These are phyloP conservation scores for Pissodes strobi DNA, from an alignment of 1,140 invertebrate species.

Conservation along the genomic window DNA sequence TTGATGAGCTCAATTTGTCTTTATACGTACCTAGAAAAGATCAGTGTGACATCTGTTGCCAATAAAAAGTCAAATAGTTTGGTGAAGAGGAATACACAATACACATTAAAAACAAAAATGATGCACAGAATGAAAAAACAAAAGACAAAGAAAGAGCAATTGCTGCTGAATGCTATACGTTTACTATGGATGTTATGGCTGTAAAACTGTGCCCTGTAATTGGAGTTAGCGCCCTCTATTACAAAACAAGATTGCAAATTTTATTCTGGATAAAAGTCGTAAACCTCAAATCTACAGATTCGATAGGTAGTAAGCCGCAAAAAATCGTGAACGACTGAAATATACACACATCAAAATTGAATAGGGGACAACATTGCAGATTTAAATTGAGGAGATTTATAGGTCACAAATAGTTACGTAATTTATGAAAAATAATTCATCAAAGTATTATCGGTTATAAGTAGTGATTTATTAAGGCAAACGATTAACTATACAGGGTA, in stretches of 20 bases:
- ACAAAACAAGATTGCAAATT: conserved; percentile 53
- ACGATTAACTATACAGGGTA: too few relatives aligned
- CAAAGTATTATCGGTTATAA: too few relatives aligned
- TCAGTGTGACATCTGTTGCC: conserved; percentile 50
- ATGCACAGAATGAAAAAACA: conserved; percentile 36
- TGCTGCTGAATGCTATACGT: conserved; percentile 37
- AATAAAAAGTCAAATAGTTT: conserved; percentile 43
- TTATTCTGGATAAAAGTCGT: too few relatives aligned
- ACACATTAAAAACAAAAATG: conserved; percentile 43
- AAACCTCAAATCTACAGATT: too few relatives aligned
- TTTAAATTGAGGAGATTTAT: too few relatives aligned
- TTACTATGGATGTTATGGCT: conserved; percentile 48
- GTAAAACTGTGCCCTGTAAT: conserved; percentile 50
- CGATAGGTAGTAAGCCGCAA: too few relatives aligned
- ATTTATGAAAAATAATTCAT: too few relatives aligned
- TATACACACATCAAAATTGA: too few relatives aligned
- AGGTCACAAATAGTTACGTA: too few relatives aligned
- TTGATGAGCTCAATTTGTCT: neutral
- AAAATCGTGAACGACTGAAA: too few relatives aligned
- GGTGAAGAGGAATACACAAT: conserved; percentile 42
- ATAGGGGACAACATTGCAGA: too few relatives aligned
- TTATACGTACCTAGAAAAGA: conserved; percentile 50
- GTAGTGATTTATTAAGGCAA: too few relatives aligned
- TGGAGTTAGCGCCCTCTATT: conserved; percentile 52
- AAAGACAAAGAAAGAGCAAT: conserved; percentile 15